Evolutionary conservation across 1,140 invertebrate species (phyloP).

Genomic region (Macrostomum lignano): DNA sequence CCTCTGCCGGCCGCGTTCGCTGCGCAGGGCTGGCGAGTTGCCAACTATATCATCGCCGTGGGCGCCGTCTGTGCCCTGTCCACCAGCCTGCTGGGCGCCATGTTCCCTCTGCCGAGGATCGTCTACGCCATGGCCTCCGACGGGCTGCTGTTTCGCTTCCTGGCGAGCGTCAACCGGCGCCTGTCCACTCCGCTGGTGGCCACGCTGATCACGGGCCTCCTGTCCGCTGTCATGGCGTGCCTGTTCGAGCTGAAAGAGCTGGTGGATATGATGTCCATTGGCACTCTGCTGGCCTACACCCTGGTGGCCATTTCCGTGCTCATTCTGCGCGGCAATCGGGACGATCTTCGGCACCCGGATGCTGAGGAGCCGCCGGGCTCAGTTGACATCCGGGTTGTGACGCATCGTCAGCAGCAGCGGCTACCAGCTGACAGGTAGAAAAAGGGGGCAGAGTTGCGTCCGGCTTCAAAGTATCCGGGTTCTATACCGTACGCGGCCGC

Average conservation of each 20-base stretch:
- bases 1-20: constrained; percentile 11
- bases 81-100: constrained; percentile 45
- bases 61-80: constrained; percentile 17
- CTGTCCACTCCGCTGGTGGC: constrained; percentile 57
- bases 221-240: constrained; percentile 44
- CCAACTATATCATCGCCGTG: constrained; percentile 15
- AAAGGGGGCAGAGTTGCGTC: no score
- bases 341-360: constrained; percentile 10
- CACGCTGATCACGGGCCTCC: constrained; percentile 45
- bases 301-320: constrained; percentile 63
- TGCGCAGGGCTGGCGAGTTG: constrained; percentile 12
- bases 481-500: no score
- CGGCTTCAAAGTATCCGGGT: no score
- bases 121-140: constrained; percentile 75
- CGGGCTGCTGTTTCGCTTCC: constrained; percentile 50
- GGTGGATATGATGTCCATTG: constrained; percentile 76
- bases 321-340: constrained; percentile 36
- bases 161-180: constrained; percentile 41
- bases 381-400: no score
- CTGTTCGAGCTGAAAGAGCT: constrained; percentile 53
- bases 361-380: no score
- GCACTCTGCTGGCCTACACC: constrained; percentile 58
- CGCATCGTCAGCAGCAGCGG: no score
- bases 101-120: constrained; percentile 75
- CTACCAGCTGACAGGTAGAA: no score